These are phyloP conservation scores for Sarcophaga carnaria DNA, from an alignment of 2,888 invertebrate species.

Conservation along the genomic window DNA sequence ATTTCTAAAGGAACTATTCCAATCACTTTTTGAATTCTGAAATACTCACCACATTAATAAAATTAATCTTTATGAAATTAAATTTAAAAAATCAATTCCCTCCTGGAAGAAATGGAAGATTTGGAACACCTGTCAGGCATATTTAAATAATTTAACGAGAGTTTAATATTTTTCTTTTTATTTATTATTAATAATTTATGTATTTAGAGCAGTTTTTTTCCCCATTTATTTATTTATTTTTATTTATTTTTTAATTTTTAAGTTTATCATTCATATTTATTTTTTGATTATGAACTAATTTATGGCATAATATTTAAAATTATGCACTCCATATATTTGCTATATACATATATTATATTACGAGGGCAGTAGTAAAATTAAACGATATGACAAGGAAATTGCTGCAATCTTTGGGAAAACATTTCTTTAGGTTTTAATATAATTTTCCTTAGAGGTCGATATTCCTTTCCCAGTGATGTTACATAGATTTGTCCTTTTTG, in stretches of 20 bases:
- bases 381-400: neutral
- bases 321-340: constrained; percentile 55
- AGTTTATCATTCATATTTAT: constrained; percentile 59
- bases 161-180: neutral
- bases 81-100: neutral
- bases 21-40: too few species aligned
- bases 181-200: constrained; percentile 27
- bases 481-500: too few species aligned
- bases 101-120: neutral
- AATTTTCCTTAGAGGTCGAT: too few species aligned
- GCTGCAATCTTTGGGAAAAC: too few species aligned
- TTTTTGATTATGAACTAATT: constrained; percentile 66
- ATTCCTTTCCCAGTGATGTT: too few species aligned
- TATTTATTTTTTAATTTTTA: constrained; percentile 18
- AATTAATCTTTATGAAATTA: too few species aligned
- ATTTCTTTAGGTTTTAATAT: too few species aligned
- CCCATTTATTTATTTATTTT: neutral
- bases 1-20: too few species aligned
- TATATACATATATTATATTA: neutral
- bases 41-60: too few species aligned
- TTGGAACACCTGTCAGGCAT: constrained; percentile 37
- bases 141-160: neutral
- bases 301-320: constrained; percentile 66
- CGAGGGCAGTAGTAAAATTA: neutral
- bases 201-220: constrained; percentile 24